These are phyloP conservation scores for Achatina immaculata DNA, from an alignment of 1,140 invertebrate genomes.

Conservation along the genomic window DNA sequence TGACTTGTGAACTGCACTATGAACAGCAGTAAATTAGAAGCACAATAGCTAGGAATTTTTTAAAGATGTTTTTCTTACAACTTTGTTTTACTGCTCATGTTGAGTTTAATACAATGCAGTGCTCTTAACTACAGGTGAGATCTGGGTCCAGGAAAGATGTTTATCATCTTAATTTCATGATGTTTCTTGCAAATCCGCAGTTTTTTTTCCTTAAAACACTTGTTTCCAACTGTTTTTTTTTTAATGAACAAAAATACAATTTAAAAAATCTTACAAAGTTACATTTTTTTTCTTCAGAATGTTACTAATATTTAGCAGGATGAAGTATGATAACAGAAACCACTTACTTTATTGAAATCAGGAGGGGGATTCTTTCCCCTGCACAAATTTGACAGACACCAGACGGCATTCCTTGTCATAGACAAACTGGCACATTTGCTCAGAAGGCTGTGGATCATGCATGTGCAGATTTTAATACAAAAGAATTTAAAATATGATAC, in stretches of 20 bases:
- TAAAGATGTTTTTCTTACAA: too few species aligned
- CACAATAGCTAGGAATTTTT: neutral
- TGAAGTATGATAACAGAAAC: conserved; percentile 11
- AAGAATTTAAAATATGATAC: neutral
- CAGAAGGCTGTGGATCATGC: conserved; percentile 77
- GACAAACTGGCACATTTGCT: conserved; percentile 86
- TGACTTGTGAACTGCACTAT: neutral
- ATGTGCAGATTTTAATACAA: neutral
- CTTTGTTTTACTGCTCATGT: too few species aligned
- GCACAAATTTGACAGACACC: conserved; percentile 96
- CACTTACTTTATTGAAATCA: conserved; percentile 88
- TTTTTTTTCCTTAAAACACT: too few species aligned
- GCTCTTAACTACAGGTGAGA: too few species aligned
- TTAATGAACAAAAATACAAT: too few species aligned
- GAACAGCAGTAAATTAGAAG: neutral
- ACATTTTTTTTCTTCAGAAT: too few species aligned
- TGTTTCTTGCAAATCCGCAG: too few species aligned
- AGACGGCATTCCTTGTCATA: conserved; percentile 97
- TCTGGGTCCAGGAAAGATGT: too few species aligned
- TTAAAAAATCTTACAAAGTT: too few species aligned
- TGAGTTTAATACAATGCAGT: too few species aligned
- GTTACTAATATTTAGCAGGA: neutral
- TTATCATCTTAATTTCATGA: too few species aligned
- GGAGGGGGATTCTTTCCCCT: conserved; percentile 97
- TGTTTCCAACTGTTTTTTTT: too few species aligned